Base-by-base conservation (phyloP, 2,113 vertebrate genomes). In the Pterophyllum scalare region DNA sequence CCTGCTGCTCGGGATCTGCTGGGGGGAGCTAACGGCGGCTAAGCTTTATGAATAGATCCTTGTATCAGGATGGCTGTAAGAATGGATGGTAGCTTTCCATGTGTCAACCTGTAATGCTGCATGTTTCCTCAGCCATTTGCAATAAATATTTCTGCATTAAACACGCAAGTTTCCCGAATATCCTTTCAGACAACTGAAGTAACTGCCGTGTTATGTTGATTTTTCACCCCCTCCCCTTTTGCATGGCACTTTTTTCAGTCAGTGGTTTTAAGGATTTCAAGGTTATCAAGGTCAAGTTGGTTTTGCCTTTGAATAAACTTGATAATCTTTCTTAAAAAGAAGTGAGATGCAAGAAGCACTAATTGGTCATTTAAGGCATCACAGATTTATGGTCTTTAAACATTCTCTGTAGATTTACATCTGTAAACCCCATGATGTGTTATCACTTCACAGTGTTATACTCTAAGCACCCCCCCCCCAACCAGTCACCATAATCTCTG, bases 311-410 rank as follows among this genome's bases (percentile, higher is more conserved):
- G n/a, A 78, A 76, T 72, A 1, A 2, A 75, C 28, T 24, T 12
- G 4, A 79, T 56, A 54, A 79, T 22, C 24, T 3, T 64, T 35
- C 19, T 28, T 49, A n/a, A 35, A 72, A 46, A 35, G 31, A 88
- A 72, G 52, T 17, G 20, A 31, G 28, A 70, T 26, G 17, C 5
- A 64, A 54, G 28, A 82, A n/a, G 12, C 12, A 28, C 62, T 83
- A 87, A 84, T 58, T 67, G 56, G 24, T 59, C 57, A 61, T 83
- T 86, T 65, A 65, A 43, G 87, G 28, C 24, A 13, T 72, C 35
- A 40, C 40, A 72, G 24, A 70, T 56, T 57, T 79, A 31, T 4
- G 20, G 19, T 49, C 82, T 78, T 80, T 82, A 83, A 88, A 85
- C 11, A 3, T 24, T 43, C n/a, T 67, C 33, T 72, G 38, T 52